These are phyloP conservation scores for Columba janthina DNA, from an alignment of 2,113 vertebrate genomes.

Conservation along the genomic window DNA sequence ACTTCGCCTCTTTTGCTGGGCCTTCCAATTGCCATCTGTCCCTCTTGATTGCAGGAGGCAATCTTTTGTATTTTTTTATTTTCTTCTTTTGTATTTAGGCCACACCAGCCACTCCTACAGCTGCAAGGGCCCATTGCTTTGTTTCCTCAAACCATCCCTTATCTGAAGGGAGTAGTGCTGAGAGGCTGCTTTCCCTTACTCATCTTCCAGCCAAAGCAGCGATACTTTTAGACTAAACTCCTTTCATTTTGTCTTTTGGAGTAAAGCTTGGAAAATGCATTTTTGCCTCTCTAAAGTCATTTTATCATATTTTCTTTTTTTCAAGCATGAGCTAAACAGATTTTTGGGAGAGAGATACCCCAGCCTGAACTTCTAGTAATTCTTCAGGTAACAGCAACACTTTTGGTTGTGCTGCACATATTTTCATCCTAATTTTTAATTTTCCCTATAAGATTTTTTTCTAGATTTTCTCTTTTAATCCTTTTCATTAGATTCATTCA, in stretches of 20 bases:
- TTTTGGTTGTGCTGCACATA: neutral
- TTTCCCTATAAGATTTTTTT: neutral
- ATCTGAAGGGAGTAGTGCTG: neutral
- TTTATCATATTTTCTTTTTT: neutral
- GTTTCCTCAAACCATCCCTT: neutral
- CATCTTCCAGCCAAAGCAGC: neutral
- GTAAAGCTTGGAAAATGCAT: neutral
- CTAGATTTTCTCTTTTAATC: neutral
- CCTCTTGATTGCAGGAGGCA: neutral
- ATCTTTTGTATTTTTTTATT: too few species aligned
- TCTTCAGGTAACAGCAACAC: neutral
- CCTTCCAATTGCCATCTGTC: neutral
- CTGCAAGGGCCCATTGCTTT: neutral
- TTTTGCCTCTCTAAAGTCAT: neutral
- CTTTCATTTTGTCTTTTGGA: neutral
- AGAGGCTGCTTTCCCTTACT: neutral
- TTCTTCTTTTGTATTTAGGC: neutral
- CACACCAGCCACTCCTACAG: neutral
- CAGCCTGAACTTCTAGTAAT: neutral
- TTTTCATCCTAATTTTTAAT: neutral
- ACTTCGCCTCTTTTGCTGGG: neutral
- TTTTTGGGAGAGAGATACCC: neutral
- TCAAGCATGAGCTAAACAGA: neutral
- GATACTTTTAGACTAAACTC: neutral
- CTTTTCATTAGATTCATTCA: neutral